A percentile compares a stretch with the other conserved stretches of the same genome.
phyloP scores from a whole-genome alignment of 2,888 invertebrate genomes.

The Drosophila siamana region DNA sequence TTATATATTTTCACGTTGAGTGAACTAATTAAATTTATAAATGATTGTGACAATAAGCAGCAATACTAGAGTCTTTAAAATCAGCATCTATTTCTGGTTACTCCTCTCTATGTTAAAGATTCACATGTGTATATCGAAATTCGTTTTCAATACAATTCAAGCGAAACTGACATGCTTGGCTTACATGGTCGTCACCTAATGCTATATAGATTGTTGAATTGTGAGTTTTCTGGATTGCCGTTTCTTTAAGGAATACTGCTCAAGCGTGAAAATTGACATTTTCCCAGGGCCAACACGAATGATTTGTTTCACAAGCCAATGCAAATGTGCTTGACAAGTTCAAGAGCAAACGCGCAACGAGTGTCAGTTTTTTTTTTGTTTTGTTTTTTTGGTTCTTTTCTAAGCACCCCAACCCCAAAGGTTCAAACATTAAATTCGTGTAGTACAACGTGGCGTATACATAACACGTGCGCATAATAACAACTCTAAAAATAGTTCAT shows the following conservation, averaged over 20 bases:
- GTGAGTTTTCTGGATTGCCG: constrained; percentile 35
- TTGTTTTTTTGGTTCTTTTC: not conserved
- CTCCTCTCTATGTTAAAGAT: not conserved
- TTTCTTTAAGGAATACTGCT: constrained; percentile 40
- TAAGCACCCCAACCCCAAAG: constrained; percentile 18
- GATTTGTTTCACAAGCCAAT: constrained; percentile 4
- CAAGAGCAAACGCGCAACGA: constrained; percentile 41
- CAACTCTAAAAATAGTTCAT: constrained; percentile 50
- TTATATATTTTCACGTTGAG: too few relatives aligned
- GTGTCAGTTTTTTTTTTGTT: not conserved
- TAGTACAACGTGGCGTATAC: constrained; percentile 56
- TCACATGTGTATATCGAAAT: not conserved
- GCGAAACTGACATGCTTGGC: constrained; percentile 69
- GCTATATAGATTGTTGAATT: constrained; percentile 28
- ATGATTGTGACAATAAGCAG: not conserved
- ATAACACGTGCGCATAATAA: constrained; percentile 47
- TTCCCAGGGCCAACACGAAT: constrained; percentile 24
- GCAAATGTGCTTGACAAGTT: constrained; percentile 50
- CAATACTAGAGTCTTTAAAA: not conserved
- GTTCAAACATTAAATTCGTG: not conserved
- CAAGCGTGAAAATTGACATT: constrained; percentile 55
- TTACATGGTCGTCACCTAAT: constrained; percentile 41
- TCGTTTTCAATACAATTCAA: constrained; percentile 56
- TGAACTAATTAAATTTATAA: too few relatives aligned
- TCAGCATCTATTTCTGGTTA: not conserved